A percentile compares a stretch with the other conserved stretches of the same genome.
phyloP scores from a whole-genome alignment of 2,113 vertebrate genomes.

The Boleophthalmus pectinirostris region DNA sequence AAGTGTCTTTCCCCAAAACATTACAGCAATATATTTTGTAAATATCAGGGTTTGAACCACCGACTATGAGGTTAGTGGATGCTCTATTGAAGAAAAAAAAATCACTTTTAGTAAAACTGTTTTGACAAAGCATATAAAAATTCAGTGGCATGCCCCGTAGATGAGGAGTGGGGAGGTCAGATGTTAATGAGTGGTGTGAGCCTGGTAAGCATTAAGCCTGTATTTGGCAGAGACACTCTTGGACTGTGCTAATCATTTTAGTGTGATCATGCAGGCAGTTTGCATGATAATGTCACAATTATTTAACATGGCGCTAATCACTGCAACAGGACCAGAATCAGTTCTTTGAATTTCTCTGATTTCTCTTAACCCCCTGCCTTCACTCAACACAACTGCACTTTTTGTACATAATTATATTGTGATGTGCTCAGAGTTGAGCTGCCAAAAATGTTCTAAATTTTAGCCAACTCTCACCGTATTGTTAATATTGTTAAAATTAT shows the following conservation, averaged over 20 bases:
- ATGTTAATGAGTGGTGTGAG: conserved; percentile 78
- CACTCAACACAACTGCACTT: neutral
- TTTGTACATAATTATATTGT: neutral
- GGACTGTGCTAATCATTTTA: conserved; percentile 75
- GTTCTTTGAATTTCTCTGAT: conserved; percentile 61
- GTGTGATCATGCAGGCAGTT: conserved; percentile 71
- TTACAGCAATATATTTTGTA: too few relatives aligned
- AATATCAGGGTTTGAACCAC: too few relatives aligned
- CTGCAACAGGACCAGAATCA: conserved; percentile 65
- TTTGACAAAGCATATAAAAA: conserved; percentile 50
- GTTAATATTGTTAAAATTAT: too few relatives aligned
- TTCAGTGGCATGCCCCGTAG: conserved; percentile 28
- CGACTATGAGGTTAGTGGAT: too few relatives aligned
- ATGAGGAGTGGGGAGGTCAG: conserved; percentile 64
- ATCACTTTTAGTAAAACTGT: neutral
- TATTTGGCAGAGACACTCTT: conserved; percentile 72
- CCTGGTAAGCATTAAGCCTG: conserved; percentile 62
- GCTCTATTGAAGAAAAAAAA: too few relatives aligned
- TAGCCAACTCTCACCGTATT: too few relatives aligned
- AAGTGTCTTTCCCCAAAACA: too few relatives aligned
- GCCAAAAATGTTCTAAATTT: too few relatives aligned
- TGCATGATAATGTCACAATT: conserved; percentile 82
- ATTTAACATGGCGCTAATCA: conserved; percentile 76
- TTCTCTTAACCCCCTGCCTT: conserved; percentile 16
- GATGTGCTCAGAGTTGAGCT: too few relatives aligned